Percentiles rank a stretch among this genome's conserved stretches.
Evolutionary conservation across 1,140 invertebrate genomes (phyloP).

Genomic region (Plectus sambesii): DNA sequence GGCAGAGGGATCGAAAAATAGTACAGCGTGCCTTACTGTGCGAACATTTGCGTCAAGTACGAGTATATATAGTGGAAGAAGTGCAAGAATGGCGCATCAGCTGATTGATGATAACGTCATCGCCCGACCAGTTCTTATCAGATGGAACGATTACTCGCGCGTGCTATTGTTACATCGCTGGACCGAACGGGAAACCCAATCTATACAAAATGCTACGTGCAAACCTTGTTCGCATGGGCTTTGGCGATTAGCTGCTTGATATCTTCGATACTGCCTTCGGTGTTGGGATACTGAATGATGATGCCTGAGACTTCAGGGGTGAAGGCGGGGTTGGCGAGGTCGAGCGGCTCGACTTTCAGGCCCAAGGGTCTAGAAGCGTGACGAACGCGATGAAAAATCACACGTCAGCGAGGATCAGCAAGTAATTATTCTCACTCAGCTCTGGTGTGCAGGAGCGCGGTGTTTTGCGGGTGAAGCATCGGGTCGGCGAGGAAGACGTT

Average conservation of each 20-base stretch:
- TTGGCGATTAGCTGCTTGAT: slow-evolving; percentile 62
- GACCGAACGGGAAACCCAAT: too few species aligned
- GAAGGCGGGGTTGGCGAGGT: slow-evolving; percentile 64
- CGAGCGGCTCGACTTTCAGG: slow-evolving; percentile 59
- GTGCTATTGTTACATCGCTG: too few species aligned
- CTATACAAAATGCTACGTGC: slow-evolving; percentile 37
- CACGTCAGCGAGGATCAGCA: not conserved
- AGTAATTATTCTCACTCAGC: too few species aligned
- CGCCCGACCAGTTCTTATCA: too few species aligned
- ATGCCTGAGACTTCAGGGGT: slow-evolving; percentile 63
- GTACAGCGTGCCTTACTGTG: too few species aligned
- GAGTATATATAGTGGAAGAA: too few species aligned
- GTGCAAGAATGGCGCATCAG: too few species aligned
- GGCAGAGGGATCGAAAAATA: too few species aligned
- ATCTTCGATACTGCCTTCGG: slow-evolving; percentile 69
- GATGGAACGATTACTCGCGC: too few species aligned
- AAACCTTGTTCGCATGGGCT: slow-evolving; percentile 72
- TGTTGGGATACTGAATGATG: slow-evolving; percentile 88
- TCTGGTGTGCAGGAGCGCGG: slow-evolving; percentile 6
- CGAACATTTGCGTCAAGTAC: too few species aligned
- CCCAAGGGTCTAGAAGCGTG: slow-evolving; percentile 55
- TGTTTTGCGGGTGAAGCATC: slow-evolving; percentile 13
- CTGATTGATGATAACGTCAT: too few species aligned
- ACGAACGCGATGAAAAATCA: not conserved
- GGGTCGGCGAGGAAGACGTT: not conserved